These are phyloP conservation scores for Ditula angustiorana DNA, from an alignment of 2,888 invertebrate species.

Conservation along the genomic window DNA sequence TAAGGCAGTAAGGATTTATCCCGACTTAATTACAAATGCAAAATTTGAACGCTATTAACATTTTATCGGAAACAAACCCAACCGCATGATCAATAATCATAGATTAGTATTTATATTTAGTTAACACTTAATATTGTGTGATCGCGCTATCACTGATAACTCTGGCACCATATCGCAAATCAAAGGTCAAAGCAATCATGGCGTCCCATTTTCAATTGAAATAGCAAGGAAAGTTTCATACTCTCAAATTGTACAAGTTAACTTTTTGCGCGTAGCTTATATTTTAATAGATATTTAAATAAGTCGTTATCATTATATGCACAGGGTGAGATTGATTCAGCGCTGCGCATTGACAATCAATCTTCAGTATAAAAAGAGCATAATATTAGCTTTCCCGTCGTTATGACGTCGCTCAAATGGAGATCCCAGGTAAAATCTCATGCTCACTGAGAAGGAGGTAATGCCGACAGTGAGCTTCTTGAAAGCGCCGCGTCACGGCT, in stretches of 20 bases:
- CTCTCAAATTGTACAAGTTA: background rate
- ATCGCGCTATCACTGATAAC: constrained; percentile 12
- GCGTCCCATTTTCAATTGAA: background rate
- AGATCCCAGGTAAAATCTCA: constrained; percentile 35
- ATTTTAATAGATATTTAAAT: background rate
- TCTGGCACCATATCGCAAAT: constrained; percentile 1
- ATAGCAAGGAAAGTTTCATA: background rate
- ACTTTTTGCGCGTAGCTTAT: background rate
- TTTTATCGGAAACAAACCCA: constrained; percentile 9
- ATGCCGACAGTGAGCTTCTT: constrained; percentile 23
- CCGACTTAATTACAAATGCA: constrained; percentile 7
- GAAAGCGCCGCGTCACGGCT: constrained; percentile 28
- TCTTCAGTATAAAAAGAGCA: constrained; percentile 31
- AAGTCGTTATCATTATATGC: constrained; percentile 22
- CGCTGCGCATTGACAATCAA: constrained; percentile 27
- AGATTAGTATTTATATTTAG: constrained; percentile 9
- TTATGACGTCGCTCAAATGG: constrained; percentile 30
- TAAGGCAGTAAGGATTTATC: constrained; percentile 3
- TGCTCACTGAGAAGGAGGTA: constrained; percentile 37
- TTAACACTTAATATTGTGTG: constrained; percentile 1
- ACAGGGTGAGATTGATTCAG: constrained; percentile 18
- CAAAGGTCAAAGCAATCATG: constrained; percentile 15
- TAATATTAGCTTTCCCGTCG: constrained; percentile 36
- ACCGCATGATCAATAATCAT: constrained; percentile 11
- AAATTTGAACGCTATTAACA: constrained; percentile 1